A percentile compares a stretch with the other conserved stretches of the same genome.
phyloP scores from a whole-genome alignment of 2,113 vertebrate genomes.

The Gymnogyps californianus region DNA sequence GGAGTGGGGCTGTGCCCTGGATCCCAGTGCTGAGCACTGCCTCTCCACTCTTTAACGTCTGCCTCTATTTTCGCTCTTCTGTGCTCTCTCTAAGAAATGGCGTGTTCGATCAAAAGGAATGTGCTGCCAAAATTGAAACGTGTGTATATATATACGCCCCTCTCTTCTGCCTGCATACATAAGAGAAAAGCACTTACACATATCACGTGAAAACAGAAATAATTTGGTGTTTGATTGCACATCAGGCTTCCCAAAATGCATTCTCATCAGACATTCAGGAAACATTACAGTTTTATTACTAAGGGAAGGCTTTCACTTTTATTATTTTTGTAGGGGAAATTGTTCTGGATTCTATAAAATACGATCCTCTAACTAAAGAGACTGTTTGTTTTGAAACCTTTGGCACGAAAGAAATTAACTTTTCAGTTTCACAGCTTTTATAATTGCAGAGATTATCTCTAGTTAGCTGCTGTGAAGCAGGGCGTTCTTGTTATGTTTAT shows the following conservation, averaged over 20 bases:
- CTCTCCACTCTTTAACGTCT: background rate
- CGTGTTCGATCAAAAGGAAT: background rate
- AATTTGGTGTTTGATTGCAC: slow-evolving; percentile 32
- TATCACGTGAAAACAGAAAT: background rate
- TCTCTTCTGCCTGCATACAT: background rate
- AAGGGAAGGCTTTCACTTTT: slow-evolving; percentile 16
- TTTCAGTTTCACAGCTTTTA: background rate
- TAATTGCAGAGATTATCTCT: background rate
- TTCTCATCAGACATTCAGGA: slow-evolving; percentile 19
- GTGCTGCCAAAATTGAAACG: background rate
- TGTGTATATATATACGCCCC: too few relatives aligned
- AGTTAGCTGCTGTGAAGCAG: background rate
- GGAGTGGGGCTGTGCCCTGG: rapidly evolving
- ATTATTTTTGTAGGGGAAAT: slow-evolving; percentile 10
- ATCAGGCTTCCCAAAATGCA: background rate
- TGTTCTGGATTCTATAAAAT: slow-evolving; percentile 9
- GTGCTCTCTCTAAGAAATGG: background rate
- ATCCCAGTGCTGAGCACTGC: background rate
- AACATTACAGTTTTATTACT: slow-evolving; percentile 2
- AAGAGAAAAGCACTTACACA: background rate
- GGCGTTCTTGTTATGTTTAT: background rate
- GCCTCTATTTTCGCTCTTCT: background rate
- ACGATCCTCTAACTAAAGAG: background rate
- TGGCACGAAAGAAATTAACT: slow-evolving; percentile 5
- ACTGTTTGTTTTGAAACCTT: slow-evolving; percentile 18